Conservation (phyloP, 2,113 vertebrate genomes). For the Zosterops borbonicus region DNA sequence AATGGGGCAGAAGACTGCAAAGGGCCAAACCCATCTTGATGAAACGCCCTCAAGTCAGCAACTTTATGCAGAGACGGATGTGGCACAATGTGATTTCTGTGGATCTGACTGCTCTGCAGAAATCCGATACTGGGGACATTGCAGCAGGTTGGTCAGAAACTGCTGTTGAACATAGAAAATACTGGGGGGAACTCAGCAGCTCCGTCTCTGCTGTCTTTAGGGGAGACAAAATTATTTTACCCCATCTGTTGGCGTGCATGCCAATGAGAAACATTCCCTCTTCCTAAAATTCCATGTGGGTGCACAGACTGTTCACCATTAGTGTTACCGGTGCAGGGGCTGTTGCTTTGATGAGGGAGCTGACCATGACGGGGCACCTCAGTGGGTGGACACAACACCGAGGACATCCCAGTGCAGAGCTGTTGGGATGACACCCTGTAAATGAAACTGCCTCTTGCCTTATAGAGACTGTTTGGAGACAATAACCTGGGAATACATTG, state of each 20-base stretch:
- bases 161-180: not conserved
- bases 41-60: constrained; percentile 25
- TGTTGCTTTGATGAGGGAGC: not conserved
- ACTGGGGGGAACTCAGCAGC: not conserved
- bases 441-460: not conserved
- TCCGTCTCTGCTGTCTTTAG: not conserved
- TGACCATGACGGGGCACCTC: not conserved
- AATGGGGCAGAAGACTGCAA: constrained; percentile 52
- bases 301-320: not conserved
- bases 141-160: not conserved
- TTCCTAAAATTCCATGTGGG: not conserved
- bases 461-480: not conserved
- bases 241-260: not conserved
- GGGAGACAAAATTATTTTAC: not conserved
- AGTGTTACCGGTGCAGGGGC: not conserved
- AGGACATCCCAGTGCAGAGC: not conserved
- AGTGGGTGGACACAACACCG: accelerated
- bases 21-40: constrained; percentile 26
- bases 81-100: not conserved
- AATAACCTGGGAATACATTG: not conserved
- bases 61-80: constrained; percentile 4
- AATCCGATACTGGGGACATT: not conserved
- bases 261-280: not conserved
- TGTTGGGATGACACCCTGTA: not conserved
- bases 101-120: not conserved